These are phyloP conservation scores for Branchellion lobata DNA, from an alignment of 2,888 invertebrate genomes.

Conservation along the genomic window DNA sequence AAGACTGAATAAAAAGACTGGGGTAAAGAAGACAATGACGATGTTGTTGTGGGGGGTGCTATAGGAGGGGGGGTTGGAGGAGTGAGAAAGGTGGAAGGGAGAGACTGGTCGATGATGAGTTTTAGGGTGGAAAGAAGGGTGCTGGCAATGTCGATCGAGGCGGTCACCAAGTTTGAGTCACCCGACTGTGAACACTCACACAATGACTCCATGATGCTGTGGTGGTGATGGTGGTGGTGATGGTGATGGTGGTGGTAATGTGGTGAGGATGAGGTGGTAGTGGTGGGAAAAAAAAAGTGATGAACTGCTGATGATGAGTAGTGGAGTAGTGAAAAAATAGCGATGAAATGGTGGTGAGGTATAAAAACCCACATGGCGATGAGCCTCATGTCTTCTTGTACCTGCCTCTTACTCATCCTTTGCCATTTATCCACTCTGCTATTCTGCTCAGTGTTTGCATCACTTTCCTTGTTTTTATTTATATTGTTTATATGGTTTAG, in stretches of 20 bases:
- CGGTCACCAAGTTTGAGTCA: neutral
- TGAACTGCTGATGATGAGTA: too few species aligned
- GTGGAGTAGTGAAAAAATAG: too few species aligned
- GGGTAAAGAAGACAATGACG: too few species aligned
- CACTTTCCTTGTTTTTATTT: neutral
- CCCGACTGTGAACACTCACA: constrained; percentile 10
- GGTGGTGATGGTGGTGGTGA: neutral
- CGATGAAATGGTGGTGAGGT: too few species aligned
- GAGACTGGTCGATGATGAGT: neutral
- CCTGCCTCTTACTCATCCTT: neutral
- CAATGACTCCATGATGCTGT: constrained; percentile 3
- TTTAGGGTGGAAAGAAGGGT: neutral
- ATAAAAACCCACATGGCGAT: neutral
- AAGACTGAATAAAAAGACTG: too few species aligned
- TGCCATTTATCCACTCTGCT: neutral
- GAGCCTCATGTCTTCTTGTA: neutral
- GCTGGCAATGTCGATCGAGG: neutral
- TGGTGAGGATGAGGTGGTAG: too few species aligned
- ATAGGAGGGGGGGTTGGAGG: too few species aligned
- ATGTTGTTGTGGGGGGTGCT: too few species aligned
- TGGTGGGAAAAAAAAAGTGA: too few species aligned
- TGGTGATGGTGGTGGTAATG: too few species aligned
- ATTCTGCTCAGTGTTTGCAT: neutral
- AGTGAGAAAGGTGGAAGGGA: too few species aligned
- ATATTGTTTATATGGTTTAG: neutral